These are phyloP conservation scores for Crambe crambe DNA, from an alignment of 37 sponge, comb jelly and placozoan genomes.

Conservation along the genomic window DNA sequence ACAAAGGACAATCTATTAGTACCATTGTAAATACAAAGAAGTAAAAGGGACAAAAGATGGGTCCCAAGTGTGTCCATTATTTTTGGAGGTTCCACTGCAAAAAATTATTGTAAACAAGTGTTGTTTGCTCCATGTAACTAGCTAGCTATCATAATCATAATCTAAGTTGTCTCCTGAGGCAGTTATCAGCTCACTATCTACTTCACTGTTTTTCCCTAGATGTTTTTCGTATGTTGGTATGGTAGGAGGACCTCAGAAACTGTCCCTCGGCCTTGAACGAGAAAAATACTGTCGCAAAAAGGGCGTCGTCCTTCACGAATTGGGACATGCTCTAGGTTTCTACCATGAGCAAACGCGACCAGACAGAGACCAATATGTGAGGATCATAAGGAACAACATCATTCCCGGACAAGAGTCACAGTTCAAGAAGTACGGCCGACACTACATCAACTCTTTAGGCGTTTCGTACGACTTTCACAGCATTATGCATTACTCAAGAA, in stretches of 20 bases:
- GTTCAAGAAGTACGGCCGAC: conserved; percentile 31
- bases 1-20: too few species aligned
- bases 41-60: too few species aligned
- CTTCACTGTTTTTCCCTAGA: conserved; percentile 40
- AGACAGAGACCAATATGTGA: conserved; percentile 70
- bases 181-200: too few species aligned
- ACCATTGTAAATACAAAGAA: too few species aligned
- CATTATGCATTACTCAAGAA: conserved; percentile 57
- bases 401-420: background rate
- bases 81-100: too few species aligned
- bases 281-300: conserved; percentile 13
- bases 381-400: conserved; percentile 65
- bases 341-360: conserved; percentile 87
- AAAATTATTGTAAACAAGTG: too few species aligned
- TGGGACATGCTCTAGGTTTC: conserved; percentile 82
- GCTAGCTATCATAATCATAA: too few species aligned
- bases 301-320: conserved; percentile 76
- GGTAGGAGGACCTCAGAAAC: conserved; percentile 33
- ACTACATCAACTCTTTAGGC: conserved; percentile 15
- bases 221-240: conserved; percentile 73
- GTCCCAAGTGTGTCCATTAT: too few species aligned
- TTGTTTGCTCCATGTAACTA: too few species aligned
- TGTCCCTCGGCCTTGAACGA: conserved; percentile 14
- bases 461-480: conserved; percentile 67
- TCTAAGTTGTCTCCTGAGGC: too few species aligned